phyloP scores from a whole-genome alignment of 2,888 invertebrate genomes.

The Andrena trimmerana region DNA sequence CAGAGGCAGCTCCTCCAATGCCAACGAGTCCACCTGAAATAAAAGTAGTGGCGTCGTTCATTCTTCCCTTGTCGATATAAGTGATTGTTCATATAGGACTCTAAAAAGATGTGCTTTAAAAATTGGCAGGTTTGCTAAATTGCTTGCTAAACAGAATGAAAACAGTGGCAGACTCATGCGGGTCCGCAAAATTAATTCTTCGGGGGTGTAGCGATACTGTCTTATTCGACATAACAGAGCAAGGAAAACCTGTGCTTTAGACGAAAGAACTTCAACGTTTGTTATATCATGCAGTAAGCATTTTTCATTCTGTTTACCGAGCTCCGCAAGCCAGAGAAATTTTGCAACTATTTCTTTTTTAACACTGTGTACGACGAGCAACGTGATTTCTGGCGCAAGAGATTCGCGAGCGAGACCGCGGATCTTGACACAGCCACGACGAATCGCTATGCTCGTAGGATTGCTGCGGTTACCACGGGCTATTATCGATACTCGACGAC shows the following conservation, averaged over 20 bases:
- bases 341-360: background rate
- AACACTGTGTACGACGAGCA: background rate
- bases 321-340: background rate
- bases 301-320: no score
- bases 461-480: background rate
- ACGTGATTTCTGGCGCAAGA: background rate
- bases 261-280: no score
- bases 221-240: no score
- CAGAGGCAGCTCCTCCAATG: conserved; percentile 86
- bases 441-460: background rate
- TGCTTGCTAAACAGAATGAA: no score
- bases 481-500: conserved; percentile 10
- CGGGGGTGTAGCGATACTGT: no score
- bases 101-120: background rate
- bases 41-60: conserved; percentile 24
- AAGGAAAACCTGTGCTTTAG: no score
- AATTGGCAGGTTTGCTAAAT: no score
- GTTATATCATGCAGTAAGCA: no score
- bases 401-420: background rate
- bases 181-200: no score
- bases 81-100: background rate
- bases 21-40: conserved; percentile 87
- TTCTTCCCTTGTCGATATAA: background rate
- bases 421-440: background rate
- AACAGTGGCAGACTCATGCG: no score